phyloP scores from a whole-genome alignment of 2,888 invertebrate genomes.

The Acleris cristana region DNA sequence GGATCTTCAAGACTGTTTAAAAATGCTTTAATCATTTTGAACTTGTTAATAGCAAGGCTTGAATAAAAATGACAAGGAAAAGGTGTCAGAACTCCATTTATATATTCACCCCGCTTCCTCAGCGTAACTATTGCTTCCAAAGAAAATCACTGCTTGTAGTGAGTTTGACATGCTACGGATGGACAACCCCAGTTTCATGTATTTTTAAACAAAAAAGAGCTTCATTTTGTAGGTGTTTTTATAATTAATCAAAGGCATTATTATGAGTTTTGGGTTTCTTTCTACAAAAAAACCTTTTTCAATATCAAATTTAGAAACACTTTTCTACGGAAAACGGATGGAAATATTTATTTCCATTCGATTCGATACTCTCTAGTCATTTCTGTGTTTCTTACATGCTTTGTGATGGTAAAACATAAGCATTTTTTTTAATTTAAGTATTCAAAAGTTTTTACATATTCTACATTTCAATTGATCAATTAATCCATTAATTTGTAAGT shows the following conservation, averaged over 20 bases:
- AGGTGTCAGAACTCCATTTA: constrained; percentile 13
- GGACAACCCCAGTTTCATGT: constrained; percentile 4
- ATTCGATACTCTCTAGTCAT: too few relatives aligned
- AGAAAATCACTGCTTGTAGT: constrained; percentile 13
- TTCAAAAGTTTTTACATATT: too few relatives aligned
- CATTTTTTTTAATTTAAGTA: too few relatives aligned
- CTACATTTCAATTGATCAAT: too few relatives aligned
- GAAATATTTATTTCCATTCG: too few relatives aligned
- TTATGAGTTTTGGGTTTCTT: too few relatives aligned
- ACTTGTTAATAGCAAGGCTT: constrained; percentile 14
- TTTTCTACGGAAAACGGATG: too few relatives aligned
- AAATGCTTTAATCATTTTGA: constrained; percentile 53
- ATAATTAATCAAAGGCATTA: not conserved
- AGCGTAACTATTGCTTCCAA: not conserved
- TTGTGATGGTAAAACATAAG: too few relatives aligned
- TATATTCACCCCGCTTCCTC: constrained; percentile 40
- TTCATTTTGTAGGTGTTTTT: not conserved
- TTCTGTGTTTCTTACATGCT: too few relatives aligned
- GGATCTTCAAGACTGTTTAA: constrained; percentile 58
- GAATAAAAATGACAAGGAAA: constrained; percentile 23
- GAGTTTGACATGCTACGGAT: constrained; percentile 6
- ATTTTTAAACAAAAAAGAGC: constrained; percentile 16
- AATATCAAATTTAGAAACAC: too few relatives aligned
- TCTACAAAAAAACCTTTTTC: too few relatives aligned
- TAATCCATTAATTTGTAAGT: too few relatives aligned